These are phyloP conservation scores for Pseudomyrmex pallidus DNA, from an alignment of 1,140 invertebrate species.

Conservation along the genomic window DNA sequence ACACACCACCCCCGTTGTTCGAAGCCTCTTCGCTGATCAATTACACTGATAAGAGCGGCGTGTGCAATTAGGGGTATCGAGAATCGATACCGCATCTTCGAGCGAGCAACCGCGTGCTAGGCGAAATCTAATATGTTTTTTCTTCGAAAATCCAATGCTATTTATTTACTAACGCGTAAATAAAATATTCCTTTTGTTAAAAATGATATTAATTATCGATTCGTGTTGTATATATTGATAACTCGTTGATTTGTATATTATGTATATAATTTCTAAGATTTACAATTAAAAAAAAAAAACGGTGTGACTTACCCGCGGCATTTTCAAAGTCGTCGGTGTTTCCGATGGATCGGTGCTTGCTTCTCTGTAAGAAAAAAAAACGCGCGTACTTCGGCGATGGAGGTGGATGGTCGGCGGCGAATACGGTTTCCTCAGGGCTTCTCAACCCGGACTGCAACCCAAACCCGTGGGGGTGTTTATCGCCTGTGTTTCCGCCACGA, in stretches of 20 bases:
- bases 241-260: not conserved
- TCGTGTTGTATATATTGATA: not conserved
- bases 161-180: too few relatives aligned
- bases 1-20: conserved; percentile 13
- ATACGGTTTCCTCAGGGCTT: conserved; percentile 74
- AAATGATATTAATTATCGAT: too few relatives aligned
- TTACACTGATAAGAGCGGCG: conserved; percentile 1
- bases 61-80: conserved; percentile 23
- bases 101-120: not conserved
- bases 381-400: conserved; percentile 15
- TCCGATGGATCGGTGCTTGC: not conserved
- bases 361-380: not conserved
- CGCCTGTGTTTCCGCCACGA: conserved; percentile 71
- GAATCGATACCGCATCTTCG: conserved; percentile 29
- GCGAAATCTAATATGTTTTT: not conserved
- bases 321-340: conserved; percentile 48
- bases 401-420: conserved; percentile 71
- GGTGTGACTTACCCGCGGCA: conserved; percentile 77
- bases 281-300: not conserved
- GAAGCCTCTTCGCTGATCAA: conserved; percentile 56
- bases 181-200: too few relatives aligned
- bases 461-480: conserved; percentile 38
- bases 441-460: conserved; percentile 38
- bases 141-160: not conserved
- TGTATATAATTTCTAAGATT: not conserved